Conservation (phyloP, 2,888 invertebrate species). For the Eristalinus aeneus region DNA sequence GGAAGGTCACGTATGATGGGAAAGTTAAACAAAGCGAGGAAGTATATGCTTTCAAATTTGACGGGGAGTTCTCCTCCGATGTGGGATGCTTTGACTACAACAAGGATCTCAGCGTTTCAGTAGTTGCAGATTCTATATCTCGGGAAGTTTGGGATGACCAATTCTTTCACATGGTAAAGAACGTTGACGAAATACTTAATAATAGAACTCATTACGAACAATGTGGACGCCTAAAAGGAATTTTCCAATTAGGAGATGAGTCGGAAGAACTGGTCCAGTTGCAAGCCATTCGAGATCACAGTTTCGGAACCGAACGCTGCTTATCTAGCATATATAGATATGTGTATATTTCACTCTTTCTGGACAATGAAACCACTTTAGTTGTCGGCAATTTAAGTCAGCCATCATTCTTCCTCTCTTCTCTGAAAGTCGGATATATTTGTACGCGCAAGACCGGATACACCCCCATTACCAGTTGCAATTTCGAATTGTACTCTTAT, state of each 20-base stretch:
- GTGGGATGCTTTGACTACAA: conserved; percentile 88
- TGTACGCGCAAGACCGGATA: conserved; percentile 82
- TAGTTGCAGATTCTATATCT: conserved; percentile 88
- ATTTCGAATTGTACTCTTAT: conserved; percentile 85
- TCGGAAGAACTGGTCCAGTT: conserved; percentile 81
- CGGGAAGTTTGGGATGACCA: conserved; percentile 87
- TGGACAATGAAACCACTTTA: conserved; percentile 86
- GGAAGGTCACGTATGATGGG: conserved; percentile 87
- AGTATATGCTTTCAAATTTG: conserved; percentile 83
- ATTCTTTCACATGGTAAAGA: conserved; percentile 85
- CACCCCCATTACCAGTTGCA: conserved; percentile 83
- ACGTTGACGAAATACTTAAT: conserved; percentile 81
- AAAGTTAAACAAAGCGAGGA: conserved; percentile 82
- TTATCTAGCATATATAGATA: conserved; percentile 89
- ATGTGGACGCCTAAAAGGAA: conserved; percentile 85
- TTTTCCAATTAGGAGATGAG: conserved; percentile 82
- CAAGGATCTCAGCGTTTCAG: conserved; percentile 84
- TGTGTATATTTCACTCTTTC: conserved; percentile 88
- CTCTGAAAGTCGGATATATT: conserved; percentile 86
- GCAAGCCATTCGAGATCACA: conserved; percentile 89
- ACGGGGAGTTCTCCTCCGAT: conserved; percentile 84
- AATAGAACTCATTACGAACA: conserved; percentile 91
- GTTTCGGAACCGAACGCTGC: conserved; percentile 88
- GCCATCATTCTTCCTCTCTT: conserved; percentile 82
- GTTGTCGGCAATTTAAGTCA: conserved; percentile 89